Percentiles rank a stretch among this genome's conserved stretches.
These are phyloP conservation scores for Platalea minor DNA, from an alignment of 2,797 vertebrate genomes.

Conservation along the genomic window DNA sequence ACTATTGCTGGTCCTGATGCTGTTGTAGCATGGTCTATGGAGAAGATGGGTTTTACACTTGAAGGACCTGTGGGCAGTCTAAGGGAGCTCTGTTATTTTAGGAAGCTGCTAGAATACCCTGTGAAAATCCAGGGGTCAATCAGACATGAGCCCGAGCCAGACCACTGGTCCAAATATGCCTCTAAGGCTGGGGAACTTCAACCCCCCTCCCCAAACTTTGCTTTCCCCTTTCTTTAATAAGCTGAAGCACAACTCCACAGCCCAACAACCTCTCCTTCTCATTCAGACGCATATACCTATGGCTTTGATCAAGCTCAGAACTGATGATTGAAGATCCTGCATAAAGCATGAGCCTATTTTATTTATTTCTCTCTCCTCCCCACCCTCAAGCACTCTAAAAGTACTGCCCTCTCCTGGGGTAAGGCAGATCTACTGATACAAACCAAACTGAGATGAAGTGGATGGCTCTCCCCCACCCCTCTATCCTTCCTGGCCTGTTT, in stretches of 20 bases:
- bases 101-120: not conserved
- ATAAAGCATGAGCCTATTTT: not conserved
- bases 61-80: not conserved
- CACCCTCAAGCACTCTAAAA: not conserved
- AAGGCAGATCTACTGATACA: not conserved
- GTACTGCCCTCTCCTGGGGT: not conserved
- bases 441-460: not conserved
- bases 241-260: not conserved
- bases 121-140: not conserved
- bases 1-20: not conserved
- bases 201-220: not conserved
- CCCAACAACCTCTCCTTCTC: not conserved
- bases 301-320: constrained; percentile 10
- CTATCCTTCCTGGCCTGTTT: not conserved
- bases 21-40: not conserved
- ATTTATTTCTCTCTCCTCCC: not conserved
- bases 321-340: not conserved
- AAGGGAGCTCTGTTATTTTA: not conserved
- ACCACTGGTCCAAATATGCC: not conserved
- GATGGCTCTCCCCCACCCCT: not conserved
- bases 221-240: not conserved
- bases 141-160: not conserved
- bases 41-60: not conserved
- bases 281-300: not conserved
- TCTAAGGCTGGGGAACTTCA: not conserved